A percentile compares a stretch with the other conserved stretches of the same genome.
These are phyloP conservation scores for Clarias platycephalus DNA, from an alignment of 2,797 vertebrate species.

Conservation along the genomic window DNA sequence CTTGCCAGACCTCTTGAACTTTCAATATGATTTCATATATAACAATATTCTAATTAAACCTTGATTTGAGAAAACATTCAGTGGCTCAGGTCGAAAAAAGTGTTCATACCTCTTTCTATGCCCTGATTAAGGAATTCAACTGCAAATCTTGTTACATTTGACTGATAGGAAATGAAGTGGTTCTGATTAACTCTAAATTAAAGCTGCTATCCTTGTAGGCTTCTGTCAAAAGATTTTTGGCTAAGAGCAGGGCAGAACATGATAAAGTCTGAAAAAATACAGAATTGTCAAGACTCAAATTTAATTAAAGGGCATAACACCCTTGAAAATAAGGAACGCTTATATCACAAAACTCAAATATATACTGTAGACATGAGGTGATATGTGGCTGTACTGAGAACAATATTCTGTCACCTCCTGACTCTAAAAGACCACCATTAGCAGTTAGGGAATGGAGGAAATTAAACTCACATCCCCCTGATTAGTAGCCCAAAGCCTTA, in stretches of 20 bases:
- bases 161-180: conserved; percentile 12
- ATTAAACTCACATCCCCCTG: not conserved
- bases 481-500: not conserved
- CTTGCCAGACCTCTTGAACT: not conserved
- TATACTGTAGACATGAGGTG: not conserved
- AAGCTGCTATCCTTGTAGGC: not conserved
- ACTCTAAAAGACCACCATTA: not conserved
- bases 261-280: not conserved
- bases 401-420: not conserved
- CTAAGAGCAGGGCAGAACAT: not conserved
- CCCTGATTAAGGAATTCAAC: conserved; percentile 1
- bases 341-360: not conserved
- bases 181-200: conserved; percentile 6
- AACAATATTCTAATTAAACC: not conserved
- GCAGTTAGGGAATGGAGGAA: not conserved
- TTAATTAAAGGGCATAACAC: not conserved
- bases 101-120: not conserved
- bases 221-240: not conserved
- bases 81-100: not conserved
- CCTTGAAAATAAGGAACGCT: not conserved
- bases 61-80: not conserved
- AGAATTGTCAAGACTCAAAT: not conserved
- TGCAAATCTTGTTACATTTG: not conserved
- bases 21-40: not conserved
- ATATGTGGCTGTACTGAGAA: not conserved